Percentiles rank a stretch among this genome's conserved stretches.
phyloP scores from a whole-genome alignment of 2,113 vertebrate species.

The Ptychochromis oligacanthus region DNA sequence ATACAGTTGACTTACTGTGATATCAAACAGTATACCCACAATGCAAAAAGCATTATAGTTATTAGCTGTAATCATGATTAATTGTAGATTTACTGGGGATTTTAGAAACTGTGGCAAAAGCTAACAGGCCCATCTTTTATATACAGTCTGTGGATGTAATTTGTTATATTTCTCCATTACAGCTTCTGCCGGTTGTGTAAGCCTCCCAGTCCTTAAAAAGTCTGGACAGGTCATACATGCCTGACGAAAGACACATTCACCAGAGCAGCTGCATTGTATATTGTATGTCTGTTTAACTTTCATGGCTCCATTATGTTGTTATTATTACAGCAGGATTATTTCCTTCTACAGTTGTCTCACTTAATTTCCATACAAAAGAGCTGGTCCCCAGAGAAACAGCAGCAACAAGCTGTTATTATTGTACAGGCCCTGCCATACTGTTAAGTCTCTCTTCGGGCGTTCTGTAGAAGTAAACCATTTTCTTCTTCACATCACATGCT shows the following conservation, averaged over 20 bases:
- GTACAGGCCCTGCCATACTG: background rate
- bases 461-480: background rate
- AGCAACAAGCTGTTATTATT: constrained; percentile 46
- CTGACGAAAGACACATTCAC: constrained; percentile 19
- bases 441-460: constrained; percentile 14
- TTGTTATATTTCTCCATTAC: constrained; percentile 12
- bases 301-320: constrained; percentile 37
- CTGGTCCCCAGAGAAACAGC: constrained; percentile 20
- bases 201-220: constrained; percentile 26
- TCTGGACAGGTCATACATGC: background rate
- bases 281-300: constrained; percentile 25
- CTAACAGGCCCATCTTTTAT: background rate
- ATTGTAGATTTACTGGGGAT: background rate
- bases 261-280: background rate
- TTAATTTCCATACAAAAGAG: constrained; percentile 60
- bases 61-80: background rate
- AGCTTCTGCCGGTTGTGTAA: constrained; percentile 22
- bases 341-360: constrained; percentile 46
- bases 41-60: background rate
- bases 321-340: constrained; percentile 42
- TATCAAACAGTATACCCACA: background rate
- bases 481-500: background rate
- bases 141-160: background rate
- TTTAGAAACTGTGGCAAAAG: background rate
- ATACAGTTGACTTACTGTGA: background rate